These are phyloP conservation scores for Drosophila crucigera DNA, from an alignment of 2,888 invertebrate species.

Conservation along the genomic window DNA sequence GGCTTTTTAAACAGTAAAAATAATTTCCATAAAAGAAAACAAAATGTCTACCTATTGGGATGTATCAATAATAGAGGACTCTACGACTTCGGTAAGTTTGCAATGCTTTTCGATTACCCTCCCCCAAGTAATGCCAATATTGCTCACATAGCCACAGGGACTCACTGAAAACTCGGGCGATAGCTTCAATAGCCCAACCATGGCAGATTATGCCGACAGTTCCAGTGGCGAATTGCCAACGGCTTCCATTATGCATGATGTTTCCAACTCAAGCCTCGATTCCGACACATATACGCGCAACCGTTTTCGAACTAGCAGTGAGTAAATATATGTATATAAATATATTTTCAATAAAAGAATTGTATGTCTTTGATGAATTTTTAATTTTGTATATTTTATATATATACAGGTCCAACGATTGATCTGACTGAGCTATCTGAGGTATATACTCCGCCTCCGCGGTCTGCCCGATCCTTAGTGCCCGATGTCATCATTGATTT, in stretches of 20 bases:
- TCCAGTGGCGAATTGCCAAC: background rate
- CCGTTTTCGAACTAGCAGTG: background rate
- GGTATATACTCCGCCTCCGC: background rate
- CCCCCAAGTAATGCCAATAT: background rate
- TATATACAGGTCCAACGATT: background rate
- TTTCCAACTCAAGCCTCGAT: background rate
- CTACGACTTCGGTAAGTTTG: background rate
- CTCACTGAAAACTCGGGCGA: accelerated
- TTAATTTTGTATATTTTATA: too few species aligned
- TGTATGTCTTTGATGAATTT: background rate
- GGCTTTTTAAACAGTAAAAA: background rate
- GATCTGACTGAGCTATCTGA: constrained; percentile 34
- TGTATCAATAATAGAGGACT: background rate
- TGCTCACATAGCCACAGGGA: background rate
- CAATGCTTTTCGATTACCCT: background rate
- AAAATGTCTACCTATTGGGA: background rate
- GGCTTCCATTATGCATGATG: background rate
- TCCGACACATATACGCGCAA: background rate
- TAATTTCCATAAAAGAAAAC: background rate
- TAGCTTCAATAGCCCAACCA: background rate
- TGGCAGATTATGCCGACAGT: background rate
- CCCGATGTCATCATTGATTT: constrained; percentile 52
- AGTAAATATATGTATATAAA: constrained; percentile 4
- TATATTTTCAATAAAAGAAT: too few species aligned
- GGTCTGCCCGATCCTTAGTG: background rate